These are phyloP conservation scores for Romanogobio albipinnatus DNA, from an alignment of 2,113 vertebrate species.

Conservation along the genomic window DNA sequence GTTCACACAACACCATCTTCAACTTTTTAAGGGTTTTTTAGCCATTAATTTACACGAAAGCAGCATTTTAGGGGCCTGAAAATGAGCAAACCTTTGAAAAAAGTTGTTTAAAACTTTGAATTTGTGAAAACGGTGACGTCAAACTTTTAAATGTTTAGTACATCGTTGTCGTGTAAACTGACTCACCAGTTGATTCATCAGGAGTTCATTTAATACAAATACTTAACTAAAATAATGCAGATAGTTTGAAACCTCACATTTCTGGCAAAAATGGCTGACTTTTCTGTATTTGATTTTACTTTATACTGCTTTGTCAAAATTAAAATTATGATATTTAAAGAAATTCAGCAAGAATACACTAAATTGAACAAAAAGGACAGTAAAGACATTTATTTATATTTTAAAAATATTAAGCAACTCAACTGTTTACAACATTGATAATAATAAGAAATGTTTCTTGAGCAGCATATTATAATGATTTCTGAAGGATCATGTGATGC, in stretches of 20 bases:
- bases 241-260: background rate
- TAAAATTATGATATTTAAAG: background rate
- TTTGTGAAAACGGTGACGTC: too few relatives aligned
- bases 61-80: too few relatives aligned
- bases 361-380: background rate
- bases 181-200: background rate
- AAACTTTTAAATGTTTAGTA: too few relatives aligned
- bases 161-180: too few relatives aligned
- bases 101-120: too few relatives aligned
- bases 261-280: background rate
- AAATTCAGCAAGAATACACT: background rate
- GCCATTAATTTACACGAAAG: too few relatives aligned
- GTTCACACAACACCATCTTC: too few relatives aligned
- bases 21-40: too few relatives aligned
- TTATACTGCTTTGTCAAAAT: background rate
- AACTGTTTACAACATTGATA: background rate
- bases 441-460: background rate
- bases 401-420: background rate
- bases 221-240: background rate
- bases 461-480: background rate
- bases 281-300: background rate
- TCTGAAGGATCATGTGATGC: too few relatives aligned
- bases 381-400: background rate
- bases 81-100: too few relatives aligned
- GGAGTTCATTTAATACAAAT: background rate